Conservation (phyloP, 2,797 vertebrate species). For the Peromyscus aztecus region DNA sequence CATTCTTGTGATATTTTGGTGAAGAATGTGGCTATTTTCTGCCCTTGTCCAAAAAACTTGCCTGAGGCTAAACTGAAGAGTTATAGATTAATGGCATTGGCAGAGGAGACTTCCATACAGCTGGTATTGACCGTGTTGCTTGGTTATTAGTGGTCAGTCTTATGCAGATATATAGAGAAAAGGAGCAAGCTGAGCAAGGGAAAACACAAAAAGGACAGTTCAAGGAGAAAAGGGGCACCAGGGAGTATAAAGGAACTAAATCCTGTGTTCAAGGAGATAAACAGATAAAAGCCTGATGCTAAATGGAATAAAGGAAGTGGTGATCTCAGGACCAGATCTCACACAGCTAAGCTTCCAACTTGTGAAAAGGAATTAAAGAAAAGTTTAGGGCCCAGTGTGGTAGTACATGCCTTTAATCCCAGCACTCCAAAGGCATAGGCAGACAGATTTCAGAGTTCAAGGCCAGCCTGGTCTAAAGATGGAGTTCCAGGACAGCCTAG, state of each 20-base stretch:
- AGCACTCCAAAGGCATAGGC: too few species aligned
- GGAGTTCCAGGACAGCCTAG: too few species aligned
- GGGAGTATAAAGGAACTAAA: not conserved
- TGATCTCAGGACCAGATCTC: too few species aligned
- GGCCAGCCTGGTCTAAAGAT: too few species aligned
- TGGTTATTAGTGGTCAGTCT: not conserved
- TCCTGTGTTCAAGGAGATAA: not conserved
- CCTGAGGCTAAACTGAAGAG: not conserved
- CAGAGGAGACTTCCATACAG: not conserved
- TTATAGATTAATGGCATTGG: not conserved
- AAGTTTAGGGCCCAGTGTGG: too few species aligned
- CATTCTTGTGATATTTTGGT: not conserved
- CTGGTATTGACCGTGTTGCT: not conserved
- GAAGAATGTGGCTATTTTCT: not conserved
- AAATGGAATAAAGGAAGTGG: too few species aligned
- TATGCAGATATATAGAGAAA: not conserved
- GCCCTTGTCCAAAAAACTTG: not conserved
- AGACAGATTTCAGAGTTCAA: too few species aligned
- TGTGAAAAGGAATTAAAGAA: too few species aligned
- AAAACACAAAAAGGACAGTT: not conserved
- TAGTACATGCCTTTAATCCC: too few species aligned
- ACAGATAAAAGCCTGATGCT: not conserved
- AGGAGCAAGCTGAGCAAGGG: not conserved
- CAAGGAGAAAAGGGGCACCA: not conserved
- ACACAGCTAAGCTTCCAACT: too few species aligned